These are phyloP conservation scores for Phymastichus coffea DNA, from an alignment of 1,140 invertebrate genomes.

Conservation along the genomic window DNA sequence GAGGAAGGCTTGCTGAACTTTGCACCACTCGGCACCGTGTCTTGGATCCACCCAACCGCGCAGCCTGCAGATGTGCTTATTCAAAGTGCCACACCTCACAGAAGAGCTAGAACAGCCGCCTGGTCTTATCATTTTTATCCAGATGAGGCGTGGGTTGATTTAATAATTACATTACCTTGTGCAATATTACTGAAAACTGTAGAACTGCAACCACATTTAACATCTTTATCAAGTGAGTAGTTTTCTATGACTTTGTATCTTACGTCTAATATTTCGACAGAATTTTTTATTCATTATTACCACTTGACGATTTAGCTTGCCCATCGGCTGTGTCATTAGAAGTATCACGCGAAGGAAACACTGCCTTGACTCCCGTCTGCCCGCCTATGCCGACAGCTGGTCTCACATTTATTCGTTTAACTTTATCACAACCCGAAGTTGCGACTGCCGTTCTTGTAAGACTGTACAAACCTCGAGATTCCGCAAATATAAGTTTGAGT, in stretches of 20 bases:
- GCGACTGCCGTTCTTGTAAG: conserved; percentile 64
- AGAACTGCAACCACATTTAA: conserved; percentile 83
- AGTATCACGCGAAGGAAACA: conserved; percentile 62
- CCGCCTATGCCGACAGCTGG: conserved; percentile 78
- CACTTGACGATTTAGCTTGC: conserved; percentile 65
- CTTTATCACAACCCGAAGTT: conserved; percentile 78
- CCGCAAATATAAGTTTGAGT: conserved; percentile 82
- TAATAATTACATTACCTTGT: conserved; percentile 83
- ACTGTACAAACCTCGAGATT: conserved; percentile 82
- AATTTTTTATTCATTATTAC: neutral
- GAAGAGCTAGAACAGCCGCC: conserved; percentile 79
- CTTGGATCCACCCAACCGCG: conserved; percentile 80
- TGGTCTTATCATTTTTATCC: conserved; percentile 94
- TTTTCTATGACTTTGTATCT: conserved; percentile 2
- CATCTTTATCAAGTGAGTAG: conserved; percentile 74
- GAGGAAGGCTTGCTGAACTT: conserved; percentile 80
- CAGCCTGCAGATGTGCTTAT: conserved; percentile 86
- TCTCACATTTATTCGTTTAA: conserved; percentile 81
- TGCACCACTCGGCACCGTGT: conserved; percentile 79
- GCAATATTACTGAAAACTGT: conserved; percentile 88
- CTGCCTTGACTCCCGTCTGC: conserved; percentile 64
- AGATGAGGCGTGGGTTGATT: conserved; percentile 83
- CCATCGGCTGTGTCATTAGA: conserved; percentile 88
- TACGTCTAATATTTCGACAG: neutral
- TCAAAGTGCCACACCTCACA: conserved; percentile 68